phyloP scores from a whole-genome alignment of 2,113 vertebrate genomes.

The Melierax canorus region DNA sequence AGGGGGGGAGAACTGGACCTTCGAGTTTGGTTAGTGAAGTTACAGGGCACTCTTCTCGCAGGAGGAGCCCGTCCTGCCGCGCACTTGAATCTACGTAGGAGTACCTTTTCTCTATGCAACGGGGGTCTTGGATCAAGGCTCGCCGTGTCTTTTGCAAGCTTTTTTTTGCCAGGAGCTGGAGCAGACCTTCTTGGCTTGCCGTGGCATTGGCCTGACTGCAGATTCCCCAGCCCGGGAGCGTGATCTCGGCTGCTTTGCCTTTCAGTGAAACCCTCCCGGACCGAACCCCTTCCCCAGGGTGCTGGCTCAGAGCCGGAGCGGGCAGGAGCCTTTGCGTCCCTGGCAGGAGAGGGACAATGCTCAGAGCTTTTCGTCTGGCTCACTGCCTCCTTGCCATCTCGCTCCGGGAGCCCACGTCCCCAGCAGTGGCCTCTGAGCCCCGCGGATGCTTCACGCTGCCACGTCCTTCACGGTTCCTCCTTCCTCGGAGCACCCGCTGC shows the following conservation, averaged over 20 bases:
- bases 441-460: not conserved
- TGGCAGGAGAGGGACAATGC: not conserved
- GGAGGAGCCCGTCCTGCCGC: not conserved
- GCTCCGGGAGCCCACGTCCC: not conserved
- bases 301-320: not conserved
- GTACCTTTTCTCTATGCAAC: conserved; percentile 43
- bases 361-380: not conserved
- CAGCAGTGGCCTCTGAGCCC: not conserved
- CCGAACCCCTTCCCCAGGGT: not conserved
- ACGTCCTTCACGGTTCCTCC: not conserved
- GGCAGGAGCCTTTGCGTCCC: not conserved
- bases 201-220: not conserved
- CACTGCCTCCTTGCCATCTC: not conserved
- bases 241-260: conserved; percentile 29
- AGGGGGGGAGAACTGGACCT: not conserved
- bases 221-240: not conserved
- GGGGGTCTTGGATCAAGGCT: not conserved
- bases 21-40: not conserved
- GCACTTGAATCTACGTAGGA: not conserved
- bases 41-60: not conserved
- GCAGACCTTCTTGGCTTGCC: not conserved
- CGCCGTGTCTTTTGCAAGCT: conserved; percentile 6
- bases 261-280: not conserved
- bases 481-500: not conserved
- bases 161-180: not conserved